phyloP scores from a whole-genome alignment of 2,797 vertebrate species.

The Pteronotus mesoamericanus region DNA sequence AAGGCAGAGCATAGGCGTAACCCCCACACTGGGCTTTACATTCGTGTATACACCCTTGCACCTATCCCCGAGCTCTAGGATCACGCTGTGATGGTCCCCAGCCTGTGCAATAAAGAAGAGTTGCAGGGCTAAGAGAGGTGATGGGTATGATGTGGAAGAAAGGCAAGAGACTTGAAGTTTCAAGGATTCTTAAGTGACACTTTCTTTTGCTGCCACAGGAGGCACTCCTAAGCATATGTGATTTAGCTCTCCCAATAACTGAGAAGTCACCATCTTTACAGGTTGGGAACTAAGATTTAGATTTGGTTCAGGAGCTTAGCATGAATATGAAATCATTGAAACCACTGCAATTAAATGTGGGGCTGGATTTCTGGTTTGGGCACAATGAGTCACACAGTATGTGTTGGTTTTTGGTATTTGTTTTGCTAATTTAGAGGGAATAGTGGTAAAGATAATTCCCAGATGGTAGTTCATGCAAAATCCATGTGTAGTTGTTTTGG shows the following conservation, averaged over 20 bases:
- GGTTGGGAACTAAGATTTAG: not conserved
- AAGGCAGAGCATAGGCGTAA: not conserved
- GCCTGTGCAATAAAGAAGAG: not conserved
- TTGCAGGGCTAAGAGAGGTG: not conserved
- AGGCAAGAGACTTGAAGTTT: not conserved
- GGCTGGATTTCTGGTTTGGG: not conserved
- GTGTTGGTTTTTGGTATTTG: not conserved
- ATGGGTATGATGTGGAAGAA: not conserved
- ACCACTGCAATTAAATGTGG: not conserved
- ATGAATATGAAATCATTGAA: not conserved
- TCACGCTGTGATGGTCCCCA: not conserved
- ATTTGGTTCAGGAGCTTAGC: not conserved
- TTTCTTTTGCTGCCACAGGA: not conserved
- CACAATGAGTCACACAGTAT: not conserved
- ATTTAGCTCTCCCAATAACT: not conserved
- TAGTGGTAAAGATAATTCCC: constrained; percentile 9
- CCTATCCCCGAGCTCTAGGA: not conserved
- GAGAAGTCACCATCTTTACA: not conserved
- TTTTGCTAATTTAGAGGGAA: not conserved
- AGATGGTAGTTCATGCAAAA: not conserved
- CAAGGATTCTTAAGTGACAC: not conserved
- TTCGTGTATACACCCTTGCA: not conserved
- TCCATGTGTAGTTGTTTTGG: not conserved
- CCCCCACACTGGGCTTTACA: not conserved
- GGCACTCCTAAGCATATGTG: not conserved